Conservation (phyloP, 2,797 vertebrate genomes). For the Varecia variegata region DNA sequence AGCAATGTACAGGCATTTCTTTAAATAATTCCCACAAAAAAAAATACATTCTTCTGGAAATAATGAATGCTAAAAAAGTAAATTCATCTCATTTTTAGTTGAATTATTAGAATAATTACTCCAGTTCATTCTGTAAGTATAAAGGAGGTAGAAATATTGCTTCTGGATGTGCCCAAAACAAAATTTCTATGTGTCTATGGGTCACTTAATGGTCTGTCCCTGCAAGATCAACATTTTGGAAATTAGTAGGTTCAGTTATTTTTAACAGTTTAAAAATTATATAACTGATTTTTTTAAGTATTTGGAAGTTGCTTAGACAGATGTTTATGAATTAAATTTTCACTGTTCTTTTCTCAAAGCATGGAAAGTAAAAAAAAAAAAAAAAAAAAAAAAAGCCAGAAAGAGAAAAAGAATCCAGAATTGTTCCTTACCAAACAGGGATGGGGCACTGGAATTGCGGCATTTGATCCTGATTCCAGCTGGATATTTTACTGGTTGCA, state of each 20-base stretch:
- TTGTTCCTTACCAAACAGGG: not conserved
- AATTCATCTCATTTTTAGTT: not conserved
- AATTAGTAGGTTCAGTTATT: not conserved
- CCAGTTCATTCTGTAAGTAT: not conserved
- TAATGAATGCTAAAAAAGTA: not conserved
- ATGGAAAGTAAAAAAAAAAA: not conserved
- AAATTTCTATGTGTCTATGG: not conserved
- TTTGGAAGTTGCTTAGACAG: not conserved
- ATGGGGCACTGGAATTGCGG: not conserved
- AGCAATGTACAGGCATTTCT: not conserved
- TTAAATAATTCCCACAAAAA: not conserved
- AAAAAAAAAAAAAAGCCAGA: not conserved
- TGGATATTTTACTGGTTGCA: not conserved
- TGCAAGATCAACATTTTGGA: not conserved
- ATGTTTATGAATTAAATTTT: not conserved
- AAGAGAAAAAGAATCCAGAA: not conserved
- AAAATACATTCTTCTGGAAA: not conserved
- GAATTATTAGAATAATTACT: slow-evolving; percentile 11
- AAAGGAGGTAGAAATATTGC: not conserved
- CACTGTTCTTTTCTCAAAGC: not conserved
- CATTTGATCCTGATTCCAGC: not conserved
- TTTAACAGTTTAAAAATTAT: not conserved
- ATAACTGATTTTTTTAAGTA: not conserved
- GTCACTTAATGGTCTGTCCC: not conserved
- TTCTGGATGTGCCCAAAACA: not conserved